A percentile compares a stretch with the other conserved stretches of the same genome.
Conservation (phyloP, 2,797 vertebrate genomes). For the Sylvia borin region DNA sequence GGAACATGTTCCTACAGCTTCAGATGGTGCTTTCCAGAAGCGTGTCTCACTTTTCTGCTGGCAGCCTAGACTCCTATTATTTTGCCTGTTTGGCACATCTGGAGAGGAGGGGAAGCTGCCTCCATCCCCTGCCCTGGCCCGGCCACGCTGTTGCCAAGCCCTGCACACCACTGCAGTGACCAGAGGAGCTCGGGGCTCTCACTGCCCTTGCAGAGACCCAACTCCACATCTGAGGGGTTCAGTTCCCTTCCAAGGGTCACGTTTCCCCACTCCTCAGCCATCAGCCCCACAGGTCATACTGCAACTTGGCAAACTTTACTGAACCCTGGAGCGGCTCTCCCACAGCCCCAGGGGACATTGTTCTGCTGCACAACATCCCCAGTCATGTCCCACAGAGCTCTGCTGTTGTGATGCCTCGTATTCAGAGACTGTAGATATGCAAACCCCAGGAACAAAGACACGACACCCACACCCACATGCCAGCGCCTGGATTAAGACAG, state of each 20-base stretch:
- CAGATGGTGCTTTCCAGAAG: conserved; percentile 4
- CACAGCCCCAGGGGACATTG: background rate
- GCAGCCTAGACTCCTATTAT: background rate
- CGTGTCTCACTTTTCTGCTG: background rate
- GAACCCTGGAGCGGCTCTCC: background rate
- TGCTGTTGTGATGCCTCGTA: background rate
- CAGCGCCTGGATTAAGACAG: background rate
- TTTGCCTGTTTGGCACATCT: background rate
- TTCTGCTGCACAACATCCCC: background rate
- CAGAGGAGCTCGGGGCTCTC: background rate
- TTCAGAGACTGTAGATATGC: background rate
- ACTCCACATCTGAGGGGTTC: rapidly evolving
- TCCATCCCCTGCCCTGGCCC: background rate
- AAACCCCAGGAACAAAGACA: background rate
- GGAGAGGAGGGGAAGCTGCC: background rate
- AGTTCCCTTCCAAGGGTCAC: background rate
- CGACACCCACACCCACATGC: background rate
- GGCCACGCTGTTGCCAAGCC: rapidly evolving
- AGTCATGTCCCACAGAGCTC: background rate
- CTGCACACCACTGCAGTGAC: background rate
- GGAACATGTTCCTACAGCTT: conserved; percentile 31
- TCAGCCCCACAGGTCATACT: background rate
- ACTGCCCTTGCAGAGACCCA: background rate
- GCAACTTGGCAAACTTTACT: background rate
- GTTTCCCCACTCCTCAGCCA: background rate